phyloP scores from a whole-genome alignment of 2,797 vertebrate genomes.

The Sciaenops ocellatus region DNA sequence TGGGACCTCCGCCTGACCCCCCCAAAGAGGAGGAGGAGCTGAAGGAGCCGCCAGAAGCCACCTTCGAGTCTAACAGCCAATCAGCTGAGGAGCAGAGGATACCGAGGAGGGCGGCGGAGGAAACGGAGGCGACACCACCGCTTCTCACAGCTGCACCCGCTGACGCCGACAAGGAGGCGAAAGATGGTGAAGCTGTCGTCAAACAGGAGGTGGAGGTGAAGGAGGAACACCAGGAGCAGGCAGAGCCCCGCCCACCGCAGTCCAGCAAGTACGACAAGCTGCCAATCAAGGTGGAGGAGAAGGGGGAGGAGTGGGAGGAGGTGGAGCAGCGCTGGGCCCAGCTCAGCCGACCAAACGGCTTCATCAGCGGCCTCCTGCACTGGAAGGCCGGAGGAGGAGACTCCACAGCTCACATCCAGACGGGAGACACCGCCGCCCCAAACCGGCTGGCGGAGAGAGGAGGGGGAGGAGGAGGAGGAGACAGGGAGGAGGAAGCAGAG shows the following conservation, averaged over 20 bases:
- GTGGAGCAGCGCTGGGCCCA: conserved; percentile 86
- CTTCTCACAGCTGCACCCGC: conserved; percentile 53
- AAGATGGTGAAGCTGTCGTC: background rate
- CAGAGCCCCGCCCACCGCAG: conserved; percentile 84
- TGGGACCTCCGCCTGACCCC: conserved; percentile 60
- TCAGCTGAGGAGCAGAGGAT: conserved; percentile 76
- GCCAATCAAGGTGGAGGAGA: conserved; percentile 91
- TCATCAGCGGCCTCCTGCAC: conserved; percentile 93
- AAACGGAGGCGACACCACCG: conserved; percentile 70
- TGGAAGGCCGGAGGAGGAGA: conserved; percentile 95
- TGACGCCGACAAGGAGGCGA: conserved; percentile 8
- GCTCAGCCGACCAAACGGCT: conserved; percentile 87
- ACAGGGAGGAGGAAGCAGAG: conserved; percentile 74
- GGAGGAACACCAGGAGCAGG: conserved; percentile 18
- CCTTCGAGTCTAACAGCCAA: background rate
- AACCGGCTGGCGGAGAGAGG: conserved; percentile 60
- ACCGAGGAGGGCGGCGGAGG: conserved; percentile 51
- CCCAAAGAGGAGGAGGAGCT: conserved; percentile 46
- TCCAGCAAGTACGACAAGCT: conserved; percentile 94
- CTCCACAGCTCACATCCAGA: conserved; percentile 94
- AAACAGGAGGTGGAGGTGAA: conserved; percentile 52
- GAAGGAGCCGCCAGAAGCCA: conserved; percentile 71
- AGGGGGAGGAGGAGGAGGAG: conserved; percentile 75
- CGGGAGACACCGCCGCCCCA: conserved; percentile 73
- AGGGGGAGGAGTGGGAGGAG: conserved; percentile 82